Evolutionary conservation across 2,888 invertebrate species (phyloP).

Genomic region (Apodemia mormo): DNA sequence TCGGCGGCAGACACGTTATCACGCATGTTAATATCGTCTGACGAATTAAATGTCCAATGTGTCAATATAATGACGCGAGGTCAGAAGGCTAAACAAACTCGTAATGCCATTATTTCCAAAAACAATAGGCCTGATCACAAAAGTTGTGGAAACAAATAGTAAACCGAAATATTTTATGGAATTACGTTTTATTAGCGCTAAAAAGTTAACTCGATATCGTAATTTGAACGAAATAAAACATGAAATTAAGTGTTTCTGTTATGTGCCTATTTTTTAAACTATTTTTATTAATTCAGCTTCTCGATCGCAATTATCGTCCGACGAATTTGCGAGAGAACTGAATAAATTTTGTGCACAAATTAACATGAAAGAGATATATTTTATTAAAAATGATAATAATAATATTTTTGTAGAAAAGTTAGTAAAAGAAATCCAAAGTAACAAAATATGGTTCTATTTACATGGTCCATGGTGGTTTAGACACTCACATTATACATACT

Average conservation of each 20-base stretch:
- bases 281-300: slow-evolving; percentile 23
- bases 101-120: slow-evolving; percentile 23
- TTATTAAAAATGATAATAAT: slow-evolving; percentile 26
- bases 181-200: slow-evolving; percentile 16
- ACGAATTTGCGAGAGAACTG: slow-evolving; percentile 23
- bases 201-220: too few relatives aligned
- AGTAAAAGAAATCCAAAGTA: slow-evolving; percentile 24
- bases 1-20: too few relatives aligned
- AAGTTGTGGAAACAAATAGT: slow-evolving; percentile 27
- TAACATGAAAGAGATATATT: background rate
- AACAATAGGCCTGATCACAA: slow-evolving; percentile 29
- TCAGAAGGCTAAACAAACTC: slow-evolving; percentile 20
- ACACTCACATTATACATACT: too few relatives aligned
- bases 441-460: slow-evolving; percentile 21
- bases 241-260: background rate
- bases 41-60: slow-evolving; percentile 24
- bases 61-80: slow-evolving; percentile 18
- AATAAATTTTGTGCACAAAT: too few relatives aligned
- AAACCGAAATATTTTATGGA: slow-evolving; percentile 26
- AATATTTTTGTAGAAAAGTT: slow-evolving; percentile 27
- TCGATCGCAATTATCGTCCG: slow-evolving; percentile 22
- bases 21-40: too few relatives aligned
- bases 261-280: background rate
- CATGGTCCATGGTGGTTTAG: too few relatives aligned
- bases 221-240: background rate